Conservation (phyloP, 2,888 invertebrate species). For the Cheilosia variabilis region DNA sequence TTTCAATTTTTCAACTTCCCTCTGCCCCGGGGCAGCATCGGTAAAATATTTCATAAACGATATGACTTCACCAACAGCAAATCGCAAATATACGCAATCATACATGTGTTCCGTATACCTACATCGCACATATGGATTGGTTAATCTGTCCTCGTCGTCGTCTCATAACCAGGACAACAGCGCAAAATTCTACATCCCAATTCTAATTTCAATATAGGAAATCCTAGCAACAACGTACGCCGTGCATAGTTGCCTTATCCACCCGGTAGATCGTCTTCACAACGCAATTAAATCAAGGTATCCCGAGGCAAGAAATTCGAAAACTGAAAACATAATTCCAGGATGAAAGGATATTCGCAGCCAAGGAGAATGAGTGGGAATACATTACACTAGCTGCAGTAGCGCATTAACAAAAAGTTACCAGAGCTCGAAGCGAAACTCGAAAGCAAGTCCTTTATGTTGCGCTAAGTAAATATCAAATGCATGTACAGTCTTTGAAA, state of each 20-base stretch:
- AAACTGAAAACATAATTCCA: conserved; percentile 73
- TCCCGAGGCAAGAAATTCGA: conserved; percentile 69
- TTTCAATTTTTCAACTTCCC: conserved; percentile 27
- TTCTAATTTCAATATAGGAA: neutral
- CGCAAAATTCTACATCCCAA: conserved; percentile 5
- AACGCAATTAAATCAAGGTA: conserved; percentile 74
- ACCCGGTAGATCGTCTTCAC: conserved; percentile 51
- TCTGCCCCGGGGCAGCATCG: neutral
- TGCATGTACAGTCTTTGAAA: conserved; percentile 63
- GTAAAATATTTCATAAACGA: conserved; percentile 34
- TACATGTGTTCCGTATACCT: neutral
- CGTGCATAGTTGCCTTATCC: conserved; percentile 32
- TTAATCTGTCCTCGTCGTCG: conserved; percentile 38
- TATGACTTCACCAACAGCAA: conserved; percentile 36
- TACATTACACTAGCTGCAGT: conserved; percentile 34
- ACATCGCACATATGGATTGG: conserved; percentile 12
- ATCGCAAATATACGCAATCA: conserved; percentile 28
- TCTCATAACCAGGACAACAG: conserved; percentile 37
- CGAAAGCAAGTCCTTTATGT: conserved; percentile 55
- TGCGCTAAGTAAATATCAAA: conserved; percentile 70
- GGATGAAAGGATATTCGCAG: conserved; percentile 62
- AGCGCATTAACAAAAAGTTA: conserved; percentile 63
- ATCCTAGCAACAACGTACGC: neutral
- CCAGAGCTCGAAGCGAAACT: conserved; percentile 55
- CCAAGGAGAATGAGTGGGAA: conserved; percentile 7